Base-by-base conservation (phyloP, 2,888 invertebrate species). In the Drosophila quinaria region DNA sequence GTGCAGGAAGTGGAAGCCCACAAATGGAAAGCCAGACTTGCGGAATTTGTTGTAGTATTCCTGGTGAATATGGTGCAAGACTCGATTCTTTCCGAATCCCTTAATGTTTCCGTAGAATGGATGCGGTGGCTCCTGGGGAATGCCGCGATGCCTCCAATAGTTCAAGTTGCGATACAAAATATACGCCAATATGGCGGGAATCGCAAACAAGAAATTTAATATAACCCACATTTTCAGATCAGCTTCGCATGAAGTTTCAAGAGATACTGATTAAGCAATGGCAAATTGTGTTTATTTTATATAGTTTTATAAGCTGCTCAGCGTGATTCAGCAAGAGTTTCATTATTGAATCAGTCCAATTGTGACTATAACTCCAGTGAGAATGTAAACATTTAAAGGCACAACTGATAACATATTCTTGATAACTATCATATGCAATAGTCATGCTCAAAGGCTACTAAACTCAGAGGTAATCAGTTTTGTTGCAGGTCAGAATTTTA, bases 1-100 rank as follows among this genome's bases (percentile, higher is more conserved):
- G 0, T 80, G 37, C 6, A 90, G 64, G 3, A 89, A 69, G 67
- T 70, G 89, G 4, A 90, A 71, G 0, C 91, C 91, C 4, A 81
- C 82, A 15, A 78, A 79, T 0, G 78, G 78, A 51, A 51, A 59
- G 2, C 81, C 67, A 22, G 35, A 44, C 15, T 58, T 70, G 8
- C 78, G 64, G 19, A 33, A 79, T 39, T 81, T 81, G 8, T 74
- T 79, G 42, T 79, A 79, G 25, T 78, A 79, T 8, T 74, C 81
- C 0, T n/a, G 1, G 9, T 41, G 0, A 13, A 81, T 47, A 31
- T 74, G 37, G 22, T 68, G 74, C 0, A 79, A 0, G 0, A 58
- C 31, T 2, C 74, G 78, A 29, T 62, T 6, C 19, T 56, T 70
- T 8, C 74, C 46, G n/a, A 79, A 79, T 2, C 79, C 79, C 5